phyloP scores from a whole-genome alignment of 2,888 invertebrate genomes.

The Heterodera filipjevi region DNA sequence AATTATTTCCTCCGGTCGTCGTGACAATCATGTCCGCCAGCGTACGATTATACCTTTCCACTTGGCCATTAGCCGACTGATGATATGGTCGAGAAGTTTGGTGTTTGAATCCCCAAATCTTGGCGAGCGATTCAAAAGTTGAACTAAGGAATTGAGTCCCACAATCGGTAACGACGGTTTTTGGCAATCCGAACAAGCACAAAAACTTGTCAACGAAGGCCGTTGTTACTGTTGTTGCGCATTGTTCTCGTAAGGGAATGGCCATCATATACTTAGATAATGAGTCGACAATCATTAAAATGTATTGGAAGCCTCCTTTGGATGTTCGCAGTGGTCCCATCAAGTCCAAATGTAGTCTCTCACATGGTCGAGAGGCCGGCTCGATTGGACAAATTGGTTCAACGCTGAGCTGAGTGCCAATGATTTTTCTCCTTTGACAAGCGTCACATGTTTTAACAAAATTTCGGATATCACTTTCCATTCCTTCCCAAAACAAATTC shows the following conservation, averaged over 20 bases:
- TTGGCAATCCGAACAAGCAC: slow-evolving; percentile 50
- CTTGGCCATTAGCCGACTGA: slow-evolving; percentile 55
- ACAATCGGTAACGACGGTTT: slow-evolving; percentile 58
- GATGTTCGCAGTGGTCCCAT: slow-evolving; percentile 62
- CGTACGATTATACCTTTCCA: slow-evolving; percentile 37
- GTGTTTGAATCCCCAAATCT: slow-evolving; percentile 43
- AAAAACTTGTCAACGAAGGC: slow-evolving; percentile 47
- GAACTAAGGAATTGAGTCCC: slow-evolving; percentile 54
- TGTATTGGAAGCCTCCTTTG: slow-evolving; percentile 49
- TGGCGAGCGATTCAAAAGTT: slow-evolving; percentile 47
- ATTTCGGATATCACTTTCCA: slow-evolving; percentile 32
- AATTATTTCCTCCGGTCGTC: slow-evolving; percentile 25
- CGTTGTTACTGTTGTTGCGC: slow-evolving; percentile 41
- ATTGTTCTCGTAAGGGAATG: slow-evolving; percentile 29
- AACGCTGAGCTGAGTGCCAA: neutral
- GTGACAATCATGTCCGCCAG: slow-evolving; percentile 20
- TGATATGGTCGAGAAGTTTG: slow-evolving; percentile 51
- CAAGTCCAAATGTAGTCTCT: slow-evolving; percentile 67
- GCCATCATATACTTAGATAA: slow-evolving; percentile 67
- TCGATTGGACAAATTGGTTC: slow-evolving; percentile 29
- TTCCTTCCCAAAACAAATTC: slow-evolving; percentile 32
- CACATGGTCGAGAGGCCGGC: slow-evolving; percentile 52
- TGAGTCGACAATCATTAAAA: slow-evolving; percentile 66
- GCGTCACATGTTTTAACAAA: slow-evolving; percentile 17
- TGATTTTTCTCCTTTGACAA: slow-evolving; percentile 34